Base-by-base conservation (phyloP, 1,140 invertebrate genomes). In the Dreissena polymorpha region DNA sequence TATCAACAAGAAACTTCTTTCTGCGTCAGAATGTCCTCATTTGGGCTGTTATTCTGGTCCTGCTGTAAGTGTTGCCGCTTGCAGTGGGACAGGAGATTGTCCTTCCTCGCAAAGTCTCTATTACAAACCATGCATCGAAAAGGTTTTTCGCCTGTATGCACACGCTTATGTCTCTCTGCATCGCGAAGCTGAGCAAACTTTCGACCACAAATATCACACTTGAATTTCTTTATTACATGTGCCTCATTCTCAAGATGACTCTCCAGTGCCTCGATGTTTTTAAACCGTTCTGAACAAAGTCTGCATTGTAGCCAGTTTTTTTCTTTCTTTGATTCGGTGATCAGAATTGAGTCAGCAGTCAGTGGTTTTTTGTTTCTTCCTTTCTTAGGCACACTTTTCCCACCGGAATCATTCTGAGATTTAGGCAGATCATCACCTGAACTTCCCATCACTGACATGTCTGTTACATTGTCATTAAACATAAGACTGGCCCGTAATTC, bases 171-270 rank as follows among this genome's bases (percentile, higher is more conserved):
- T 23, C 79, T 57, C 49, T 73, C 79, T 63, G 72, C 72, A 39
- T 82, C 79, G n/a, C 79, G 53, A 29, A 82, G 49, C 71, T 73
- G 70, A 64, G 57, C 63, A 74, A 82, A 82, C 51, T 82, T 82
- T 21, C 79, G 57, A 10, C 68, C 63, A 68, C 79, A 82, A 27
- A 82, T 73, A 74, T 82, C 79, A 68, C 79, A 82, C 51, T 82
- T 49, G 29, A 73, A 74, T 27, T 74, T 82, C 64, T 82, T 82
- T 3, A 39, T 10, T 12, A 50, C 57, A 68, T 82, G 79, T 68
- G 69, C 65, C 12, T 68, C 71, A 25, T 82, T 73, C 21, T 73
- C 57, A 0, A 82, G 69, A 23, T 82, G 79, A 57, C 29, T 68
- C 25, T 73, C 53, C 1, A 82, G 57, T n/a, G 71, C 60, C 14